A percentile compares a stretch with the other conserved stretches of the same genome.
phyloP scores from a whole-genome alignment of 2,797 vertebrate genomes.

The Pyrocephalus nanus region DNA sequence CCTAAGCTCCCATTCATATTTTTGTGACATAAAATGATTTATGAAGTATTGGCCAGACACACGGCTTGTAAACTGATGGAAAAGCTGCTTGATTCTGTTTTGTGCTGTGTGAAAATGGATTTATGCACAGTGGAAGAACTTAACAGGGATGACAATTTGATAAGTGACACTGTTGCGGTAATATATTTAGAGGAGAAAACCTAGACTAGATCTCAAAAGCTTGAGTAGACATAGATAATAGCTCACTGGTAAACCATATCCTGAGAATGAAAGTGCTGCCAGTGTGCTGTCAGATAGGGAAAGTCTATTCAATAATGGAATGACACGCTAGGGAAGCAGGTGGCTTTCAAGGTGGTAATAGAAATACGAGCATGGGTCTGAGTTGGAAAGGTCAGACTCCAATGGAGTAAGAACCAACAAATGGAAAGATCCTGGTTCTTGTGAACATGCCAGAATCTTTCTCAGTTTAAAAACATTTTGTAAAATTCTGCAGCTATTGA shows the following conservation, averaged over 20 bases:
- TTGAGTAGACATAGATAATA: slow-evolving; percentile 4
- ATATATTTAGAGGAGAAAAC: slow-evolving; percentile 28
- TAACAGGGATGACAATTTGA: slow-evolving; percentile 36
- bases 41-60: not conserved
- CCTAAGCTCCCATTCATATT: not conserved
- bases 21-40: not conserved
- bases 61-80: not conserved
- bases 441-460: not conserved
- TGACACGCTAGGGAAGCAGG: not conserved
- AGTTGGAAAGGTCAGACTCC: not conserved
- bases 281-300: not conserved
- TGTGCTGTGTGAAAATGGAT: slow-evolving; percentile 37
- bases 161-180: not conserved
- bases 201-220: slow-evolving; percentile 18
- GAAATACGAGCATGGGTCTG: not conserved
- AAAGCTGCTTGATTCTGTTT: slow-evolving; percentile 28
- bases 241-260: slow-evolving; percentile 3
- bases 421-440: not conserved
- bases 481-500: not conserved
- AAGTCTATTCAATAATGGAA: not conserved
- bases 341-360: not conserved
- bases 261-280: not conserved
- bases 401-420: not conserved
- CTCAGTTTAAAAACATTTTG: not conserved
- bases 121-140: slow-evolving; percentile 20